Percentiles rank a stretch among this genome's conserved stretches.
Conservation (phyloP, 2,113 vertebrate species). For the Limnothrissa miodon region DNA sequence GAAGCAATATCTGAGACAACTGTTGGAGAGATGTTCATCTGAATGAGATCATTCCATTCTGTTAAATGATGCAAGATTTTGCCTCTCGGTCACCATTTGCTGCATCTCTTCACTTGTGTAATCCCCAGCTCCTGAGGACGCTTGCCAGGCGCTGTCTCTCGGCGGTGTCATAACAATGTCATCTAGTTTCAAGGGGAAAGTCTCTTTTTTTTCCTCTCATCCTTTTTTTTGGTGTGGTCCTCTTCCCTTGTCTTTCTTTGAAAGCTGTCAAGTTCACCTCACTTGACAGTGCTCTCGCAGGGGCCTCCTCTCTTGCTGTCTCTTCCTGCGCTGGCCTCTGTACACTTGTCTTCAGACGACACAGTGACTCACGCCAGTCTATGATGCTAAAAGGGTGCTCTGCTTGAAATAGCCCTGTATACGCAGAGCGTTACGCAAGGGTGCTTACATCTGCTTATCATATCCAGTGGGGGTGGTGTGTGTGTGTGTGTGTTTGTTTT, state of each 20-base stretch:
- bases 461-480: constrained; percentile 17
- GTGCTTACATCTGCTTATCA: constrained; percentile 44
- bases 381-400: constrained; percentile 33
- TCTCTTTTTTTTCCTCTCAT: too few species aligned
- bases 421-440: constrained; percentile 41
- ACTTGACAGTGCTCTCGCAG: constrained; percentile 17
- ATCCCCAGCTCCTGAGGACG: background rate
- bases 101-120: background rate
- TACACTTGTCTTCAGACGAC: constrained; percentile 8
- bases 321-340: constrained; percentile 20
- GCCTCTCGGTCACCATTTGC: background rate
- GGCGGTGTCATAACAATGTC: background rate
- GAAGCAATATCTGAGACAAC: background rate
- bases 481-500: background rate
- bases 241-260: background rate
- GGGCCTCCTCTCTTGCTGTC: background rate
- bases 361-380: constrained; percentile 32
- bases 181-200: background rate
- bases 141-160: background rate
- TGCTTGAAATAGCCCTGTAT: constrained; percentile 35
- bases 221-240: background rate
- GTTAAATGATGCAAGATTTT: background rate
- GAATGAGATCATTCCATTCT: background rate
- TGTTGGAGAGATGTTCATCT: background rate
- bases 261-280: constrained; percentile 8